These are phyloP conservation scores for Rhinichthys klamathensis DNA, from an alignment of 2,113 vertebrate species.

Conservation along the genomic window DNA sequence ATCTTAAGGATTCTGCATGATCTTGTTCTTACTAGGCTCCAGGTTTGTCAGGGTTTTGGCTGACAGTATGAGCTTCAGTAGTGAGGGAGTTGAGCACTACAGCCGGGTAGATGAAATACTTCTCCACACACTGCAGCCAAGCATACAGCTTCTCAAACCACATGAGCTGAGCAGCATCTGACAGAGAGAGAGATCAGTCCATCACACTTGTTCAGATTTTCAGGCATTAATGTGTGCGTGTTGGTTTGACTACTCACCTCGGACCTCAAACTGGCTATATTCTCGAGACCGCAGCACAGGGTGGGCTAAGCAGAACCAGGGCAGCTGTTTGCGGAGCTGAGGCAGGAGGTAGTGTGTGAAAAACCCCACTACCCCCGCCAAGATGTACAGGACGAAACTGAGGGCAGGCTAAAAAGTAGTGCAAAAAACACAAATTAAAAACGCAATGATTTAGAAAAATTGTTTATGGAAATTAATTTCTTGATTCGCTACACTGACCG, in stretches of 20 bases:
- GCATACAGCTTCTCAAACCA: conserved; percentile 93
- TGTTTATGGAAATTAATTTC: neutral
- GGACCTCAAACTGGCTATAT: conserved; percentile 92
- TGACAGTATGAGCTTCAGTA: conserved; percentile 81
- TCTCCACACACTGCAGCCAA: conserved; percentile 89
- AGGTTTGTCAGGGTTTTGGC: conserved; percentile 82
- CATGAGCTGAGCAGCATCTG: conserved; percentile 90
- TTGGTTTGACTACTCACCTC: conserved; percentile 75
- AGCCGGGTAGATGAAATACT: conserved; percentile 88
- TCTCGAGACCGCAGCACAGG: conserved; percentile 87
- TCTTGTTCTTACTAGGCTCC: conserved; percentile 82
- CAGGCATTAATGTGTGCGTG: neutral
- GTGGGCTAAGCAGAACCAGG: conserved; percentile 91
- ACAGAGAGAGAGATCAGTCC: neutral
- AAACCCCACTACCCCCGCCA: conserved; percentile 86
- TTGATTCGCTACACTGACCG: neutral
- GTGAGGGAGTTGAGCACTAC: conserved; percentile 90
- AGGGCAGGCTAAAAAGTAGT: conserved; percentile 80
- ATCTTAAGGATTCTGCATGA: neutral
- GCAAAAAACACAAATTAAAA: neutral
- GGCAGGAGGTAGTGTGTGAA: conserved; percentile 90
- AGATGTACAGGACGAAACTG: conserved; percentile 84
- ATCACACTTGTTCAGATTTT: neutral
- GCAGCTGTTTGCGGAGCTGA: conserved; percentile 90
- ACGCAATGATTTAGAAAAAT: neutral